Evolutionary conservation across 2,113 vertebrate genomes (phyloP), one percentile per base, ranked within the genome.

Genomic region (Saccopteryx leptura): DNA sequence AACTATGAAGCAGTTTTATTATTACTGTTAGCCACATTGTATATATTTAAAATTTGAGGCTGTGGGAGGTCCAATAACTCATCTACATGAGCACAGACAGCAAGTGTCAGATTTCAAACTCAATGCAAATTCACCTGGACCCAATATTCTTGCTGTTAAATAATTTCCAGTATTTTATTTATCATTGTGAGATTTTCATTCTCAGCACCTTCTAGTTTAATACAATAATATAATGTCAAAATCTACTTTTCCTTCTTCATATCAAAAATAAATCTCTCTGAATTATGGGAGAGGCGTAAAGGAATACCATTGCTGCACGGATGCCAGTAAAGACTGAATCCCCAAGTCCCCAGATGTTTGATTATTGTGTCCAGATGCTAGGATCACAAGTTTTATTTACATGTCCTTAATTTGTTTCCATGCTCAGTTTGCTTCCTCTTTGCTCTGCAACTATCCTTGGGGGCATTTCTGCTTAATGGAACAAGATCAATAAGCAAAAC

Each of bases 371-470:
- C 87, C 94, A 97, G 95, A 93, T 92, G 92, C 83, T 92, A 26
- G 10, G n/a, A 87, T 92, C 92, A 93, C 96, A 95, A 92, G 68
- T 92, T 94, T 96, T 95, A 96, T 96, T 95, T 96, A 93, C 92
- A 92, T 78, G 56, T 85, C n/a, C 24, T 21, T 96, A 86, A 97
- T 97, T 97, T 96, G 79, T 90, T 95, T 96, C 81, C 61, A 60
- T 81, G 94, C 52, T 81, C 80, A 31, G 63, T 87, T 79, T 79
- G 87, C 74, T 69, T 94, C 61, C 48, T 97, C 60, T 96, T 94
- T 95, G 86, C 63, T 97, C 65, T 78, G n/a, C 23, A 92, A 13
- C 58, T 95, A 76, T 96, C 81, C 85, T 96, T n/a, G 58, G 88
- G 92, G 95, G 9, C 88, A 83, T 92, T 90, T 96, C 48, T 96